Evolutionary conservation across 2,113 vertebrate species (phyloP), one percentile per base, ranked within the genome.

Genomic region (Electrona antarctica): DNA sequence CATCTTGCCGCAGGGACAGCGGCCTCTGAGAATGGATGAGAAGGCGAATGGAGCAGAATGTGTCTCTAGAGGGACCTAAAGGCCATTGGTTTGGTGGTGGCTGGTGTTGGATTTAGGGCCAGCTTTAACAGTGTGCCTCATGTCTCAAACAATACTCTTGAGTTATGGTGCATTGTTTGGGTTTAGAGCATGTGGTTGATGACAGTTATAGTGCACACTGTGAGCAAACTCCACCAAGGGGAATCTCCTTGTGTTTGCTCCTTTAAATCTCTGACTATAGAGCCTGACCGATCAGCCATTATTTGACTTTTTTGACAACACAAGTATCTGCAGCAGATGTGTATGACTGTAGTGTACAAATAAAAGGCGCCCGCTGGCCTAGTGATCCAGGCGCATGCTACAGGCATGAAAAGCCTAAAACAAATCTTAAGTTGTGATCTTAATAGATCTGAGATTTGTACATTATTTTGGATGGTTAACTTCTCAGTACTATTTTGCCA

Each of bases 61-160:
- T 70, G 74, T 73, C 49, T 78, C 73, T 28, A 10, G 62, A 61
- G 78, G 79, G 80, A 75, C 67, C 47, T 60, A 33, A 55, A 85
- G 64, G 64, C 65, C 70, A 83, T 83, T 50, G 52, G 66, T 79
- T 46, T 74, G 7, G 73, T 48, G 81, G 86, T 84, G 68, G 5
- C 61, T 64, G 14, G 77, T 71, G 66, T 60, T 74, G 64, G 61
- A 67, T 61, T 61, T 12, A 11, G 74, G 76, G 68, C 64, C 69
- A 84, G 59, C 9, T 28, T 75, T 79, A 78, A 78, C 65, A 90
- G 79, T 70, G 77, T 82, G 87, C 69, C 87, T 82, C 21, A 1
- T 82, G 82, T 85, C 82, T 82, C 47, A 87, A 80, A 85, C 82
- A 84, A 87, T 85, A 83, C 67, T 82, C 74, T 54, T 77, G 67